These are phyloP conservation scores for Callionymus lyra DNA, from an alignment of 2,113 vertebrate species.

Conservation along the genomic window DNA sequence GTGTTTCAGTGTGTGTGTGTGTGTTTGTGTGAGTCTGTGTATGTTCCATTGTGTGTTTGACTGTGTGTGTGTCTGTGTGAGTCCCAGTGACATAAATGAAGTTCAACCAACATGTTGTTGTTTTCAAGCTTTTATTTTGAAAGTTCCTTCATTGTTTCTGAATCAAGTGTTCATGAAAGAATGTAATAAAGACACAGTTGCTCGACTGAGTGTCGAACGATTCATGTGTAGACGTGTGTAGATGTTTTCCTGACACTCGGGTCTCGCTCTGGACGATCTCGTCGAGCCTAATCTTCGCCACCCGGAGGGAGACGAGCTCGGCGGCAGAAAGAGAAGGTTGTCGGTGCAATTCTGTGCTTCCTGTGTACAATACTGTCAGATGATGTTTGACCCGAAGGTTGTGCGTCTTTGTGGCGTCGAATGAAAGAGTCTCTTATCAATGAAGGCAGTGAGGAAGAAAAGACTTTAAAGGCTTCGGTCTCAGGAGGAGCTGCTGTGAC, in stretches of 20 bases:
- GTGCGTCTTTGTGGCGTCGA: constrained; percentile 43
- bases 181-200: not conserved
- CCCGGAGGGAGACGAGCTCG: constrained; percentile 19
- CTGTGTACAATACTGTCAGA: constrained; percentile 21
- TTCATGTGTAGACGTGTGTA: no score
- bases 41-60: not conserved
- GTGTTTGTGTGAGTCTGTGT: constrained; percentile 4
- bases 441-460: constrained; percentile 30
- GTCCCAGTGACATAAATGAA: no score
- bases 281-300: constrained; percentile 33
- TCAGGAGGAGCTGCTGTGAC: no score
- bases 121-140: not conserved
- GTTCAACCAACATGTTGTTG: no score
- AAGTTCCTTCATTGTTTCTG: not conserved
- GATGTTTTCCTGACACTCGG: constrained; percentile 5
- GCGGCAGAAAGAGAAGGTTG: constrained; percentile 23
- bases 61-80: not conserved
- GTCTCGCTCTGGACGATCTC: constrained; percentile 36
- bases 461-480: no score
- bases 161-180: not conserved
- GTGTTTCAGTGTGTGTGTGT: constrained; percentile 5
- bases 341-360: constrained; percentile 16
- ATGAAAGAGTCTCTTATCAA: constrained; percentile 54
- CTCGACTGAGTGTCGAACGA: not conserved
- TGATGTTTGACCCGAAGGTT: constrained; percentile 43